A percentile compares a stretch with the other conserved stretches of the same genome.
These are phyloP conservation scores for Decapterus maruadsi DNA, from an alignment of 2,797 vertebrate species.

Conservation along the genomic window DNA sequence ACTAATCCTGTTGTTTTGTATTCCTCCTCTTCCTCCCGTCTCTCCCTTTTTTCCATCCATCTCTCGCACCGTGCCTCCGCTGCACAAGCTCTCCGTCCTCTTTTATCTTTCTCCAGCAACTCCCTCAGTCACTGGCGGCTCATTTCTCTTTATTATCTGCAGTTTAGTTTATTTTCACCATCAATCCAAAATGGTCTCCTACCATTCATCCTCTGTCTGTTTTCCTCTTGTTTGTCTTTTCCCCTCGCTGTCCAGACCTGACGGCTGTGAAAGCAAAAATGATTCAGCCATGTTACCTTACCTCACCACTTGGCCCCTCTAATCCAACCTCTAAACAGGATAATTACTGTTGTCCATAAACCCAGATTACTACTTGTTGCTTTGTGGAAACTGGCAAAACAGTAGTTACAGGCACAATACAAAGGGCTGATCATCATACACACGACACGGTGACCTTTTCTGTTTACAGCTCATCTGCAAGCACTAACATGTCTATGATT, in stretches of 20 bases:
- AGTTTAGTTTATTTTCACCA: constrained; percentile 32
- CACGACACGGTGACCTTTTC: constrained; percentile 43
- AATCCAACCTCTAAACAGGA: constrained; percentile 57
- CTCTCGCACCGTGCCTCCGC: constrained; percentile 11
- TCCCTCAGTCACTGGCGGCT: neutral
- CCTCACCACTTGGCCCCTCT: constrained; percentile 40
- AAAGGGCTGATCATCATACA: constrained; percentile 38
- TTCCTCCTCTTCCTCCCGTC: constrained; percentile 36
- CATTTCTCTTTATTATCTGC: constrained; percentile 38
- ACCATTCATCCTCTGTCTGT: constrained; percentile 21
- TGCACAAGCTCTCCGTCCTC: constrained; percentile 4
- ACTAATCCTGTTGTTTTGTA: constrained; percentile 55
- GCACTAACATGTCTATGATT: constrained; percentile 1
- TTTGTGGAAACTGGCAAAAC: constrained; percentile 57
- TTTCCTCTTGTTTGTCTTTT: constrained; percentile 31
- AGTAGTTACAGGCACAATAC: constrained; percentile 60
- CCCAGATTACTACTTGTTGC: constrained; percentile 70
- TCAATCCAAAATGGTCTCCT: constrained; percentile 22
- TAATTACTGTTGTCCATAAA: constrained; percentile 72
- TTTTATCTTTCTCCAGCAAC: constrained; percentile 21
- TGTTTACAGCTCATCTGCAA: constrained; percentile 40
- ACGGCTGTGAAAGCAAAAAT: constrained; percentile 15
- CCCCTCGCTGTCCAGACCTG: neutral
- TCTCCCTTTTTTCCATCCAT: constrained; percentile 26
- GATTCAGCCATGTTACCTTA: constrained; percentile 39